Conservation (phyloP, 2,113 vertebrate genomes). For the Cairina moschata region DNA sequence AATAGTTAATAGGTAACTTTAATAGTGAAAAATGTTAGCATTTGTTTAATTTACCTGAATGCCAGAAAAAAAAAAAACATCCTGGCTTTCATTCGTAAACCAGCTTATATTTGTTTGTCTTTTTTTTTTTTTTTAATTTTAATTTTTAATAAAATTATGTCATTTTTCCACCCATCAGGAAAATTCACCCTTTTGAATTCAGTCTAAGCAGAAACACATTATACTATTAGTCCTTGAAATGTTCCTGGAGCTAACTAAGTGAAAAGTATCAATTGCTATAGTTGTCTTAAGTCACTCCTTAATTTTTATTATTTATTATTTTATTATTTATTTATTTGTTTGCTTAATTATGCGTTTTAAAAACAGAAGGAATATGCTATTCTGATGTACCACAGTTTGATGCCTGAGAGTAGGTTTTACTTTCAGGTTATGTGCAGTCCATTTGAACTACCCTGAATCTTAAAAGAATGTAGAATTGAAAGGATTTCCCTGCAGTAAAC, state of each 20-base stretch:
- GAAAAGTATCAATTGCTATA: not conserved
- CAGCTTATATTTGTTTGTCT: not conserved
- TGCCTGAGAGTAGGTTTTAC: not conserved
- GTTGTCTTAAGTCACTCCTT: not conserved
- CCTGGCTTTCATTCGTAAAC: not conserved
- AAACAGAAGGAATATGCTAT: not conserved
- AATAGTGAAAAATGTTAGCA: not conserved
- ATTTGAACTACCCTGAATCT: not conserved
- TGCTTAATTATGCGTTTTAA: not conserved
- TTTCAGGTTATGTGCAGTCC: not conserved
- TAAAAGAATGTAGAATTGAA: not conserved
- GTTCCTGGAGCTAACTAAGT: not conserved
- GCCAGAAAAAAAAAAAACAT: not conserved
- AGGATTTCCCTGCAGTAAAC: constrained; percentile 7
- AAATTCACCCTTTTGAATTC: not conserved
- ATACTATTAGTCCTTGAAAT: not conserved
- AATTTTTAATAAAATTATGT: no score
- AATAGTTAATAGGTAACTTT: no score
- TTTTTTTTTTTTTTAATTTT: no score
- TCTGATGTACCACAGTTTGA: not conserved
- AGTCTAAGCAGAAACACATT: not conserved
- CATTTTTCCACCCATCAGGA: no score
- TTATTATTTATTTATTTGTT: not conserved
- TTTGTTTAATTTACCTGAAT: not conserved
- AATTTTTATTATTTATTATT: not conserved